Evolutionary conservation across 2,113 vertebrate genomes (phyloP).

Genomic region (Tamias sibiricus): DNA sequence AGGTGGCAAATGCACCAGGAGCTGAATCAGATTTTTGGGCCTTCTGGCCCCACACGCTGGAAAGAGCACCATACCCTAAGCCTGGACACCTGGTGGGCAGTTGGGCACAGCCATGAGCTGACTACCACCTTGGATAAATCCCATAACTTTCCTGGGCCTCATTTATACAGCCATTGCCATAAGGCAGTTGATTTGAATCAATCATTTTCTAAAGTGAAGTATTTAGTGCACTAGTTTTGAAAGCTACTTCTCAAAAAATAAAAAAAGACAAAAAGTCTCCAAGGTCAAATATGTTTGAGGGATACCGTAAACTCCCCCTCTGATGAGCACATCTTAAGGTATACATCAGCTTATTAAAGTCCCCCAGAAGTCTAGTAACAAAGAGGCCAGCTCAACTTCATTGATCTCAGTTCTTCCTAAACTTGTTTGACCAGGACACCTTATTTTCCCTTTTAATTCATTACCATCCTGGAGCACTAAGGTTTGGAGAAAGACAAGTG

Average conservation of each 20-base stretch:
- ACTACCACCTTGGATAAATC: not conserved
- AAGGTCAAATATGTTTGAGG: conserved; percentile 14
- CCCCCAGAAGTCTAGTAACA: not conserved
- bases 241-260: not conserved
- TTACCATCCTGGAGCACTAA: not conserved
- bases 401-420: not conserved
- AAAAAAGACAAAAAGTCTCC: not conserved
- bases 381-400: not conserved
- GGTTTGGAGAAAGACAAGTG: not conserved
- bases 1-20: not conserved
- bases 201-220: not conserved
- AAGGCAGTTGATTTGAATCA: not conserved
- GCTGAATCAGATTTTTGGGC: not conserved
- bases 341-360: not conserved
- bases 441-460: not conserved
- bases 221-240: not conserved
- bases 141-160: not conserved
- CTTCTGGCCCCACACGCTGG: not conserved
- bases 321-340: not conserved
- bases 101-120: not conserved
- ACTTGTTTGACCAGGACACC: not conserved
- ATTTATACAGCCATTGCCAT: not conserved
- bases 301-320: not conserved
- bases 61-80: not conserved
- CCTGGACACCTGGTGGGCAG: not conserved